A percentile compares a stretch with the other conserved stretches of the same genome.
These are phyloP conservation scores for Epinephelus malabaricus DNA, from an alignment of 2,797 vertebrate genomes.

Conservation along the genomic window DNA sequence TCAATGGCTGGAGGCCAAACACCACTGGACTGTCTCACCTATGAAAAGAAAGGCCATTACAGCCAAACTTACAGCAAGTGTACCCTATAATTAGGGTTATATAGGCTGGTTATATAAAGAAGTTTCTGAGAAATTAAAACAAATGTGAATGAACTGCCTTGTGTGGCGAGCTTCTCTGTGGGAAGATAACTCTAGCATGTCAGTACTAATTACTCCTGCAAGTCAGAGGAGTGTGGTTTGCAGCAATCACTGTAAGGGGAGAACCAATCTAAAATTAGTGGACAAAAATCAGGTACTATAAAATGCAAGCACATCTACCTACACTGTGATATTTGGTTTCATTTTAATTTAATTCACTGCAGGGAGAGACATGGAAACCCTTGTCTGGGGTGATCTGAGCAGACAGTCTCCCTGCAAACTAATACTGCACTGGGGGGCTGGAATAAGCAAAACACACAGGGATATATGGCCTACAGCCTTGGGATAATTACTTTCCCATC, in stretches of 20 bases:
- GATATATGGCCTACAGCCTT: conserved; percentile 2
- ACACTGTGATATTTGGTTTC: neutral
- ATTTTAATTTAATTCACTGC: conserved; percentile 15
- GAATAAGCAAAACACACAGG: conserved; percentile 25
- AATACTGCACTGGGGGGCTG: conserved; percentile 37
- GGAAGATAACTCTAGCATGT: neutral
- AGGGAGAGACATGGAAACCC: conserved; percentile 28
- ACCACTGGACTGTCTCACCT: conserved; percentile 1
- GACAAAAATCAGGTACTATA: neutral
- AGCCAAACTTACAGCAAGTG: neutral
- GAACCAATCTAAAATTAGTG: neutral
- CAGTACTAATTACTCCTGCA: neutral
- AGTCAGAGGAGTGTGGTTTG: neutral
- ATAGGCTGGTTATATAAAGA: conserved; percentile 29
- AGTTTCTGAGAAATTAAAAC: conserved; percentile 6
- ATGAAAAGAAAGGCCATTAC: neutral
- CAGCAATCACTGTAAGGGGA: neutral
- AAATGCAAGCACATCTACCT: conserved; percentile 3
- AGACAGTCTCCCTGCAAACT: conserved; percentile 36
- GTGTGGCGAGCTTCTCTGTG: neutral
- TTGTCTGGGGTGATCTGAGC: conserved; percentile 12
- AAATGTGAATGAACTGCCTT: neutral
- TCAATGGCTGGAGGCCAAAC: neutral
- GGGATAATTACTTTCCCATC: conserved; percentile 48
- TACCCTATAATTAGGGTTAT: neutral